Percentiles rank a stretch among this genome's conserved stretches.
Evolutionary conservation across 2,113 vertebrate genomes (phyloP).

Genomic region (Lycocorax pyrrhopterus): DNA sequence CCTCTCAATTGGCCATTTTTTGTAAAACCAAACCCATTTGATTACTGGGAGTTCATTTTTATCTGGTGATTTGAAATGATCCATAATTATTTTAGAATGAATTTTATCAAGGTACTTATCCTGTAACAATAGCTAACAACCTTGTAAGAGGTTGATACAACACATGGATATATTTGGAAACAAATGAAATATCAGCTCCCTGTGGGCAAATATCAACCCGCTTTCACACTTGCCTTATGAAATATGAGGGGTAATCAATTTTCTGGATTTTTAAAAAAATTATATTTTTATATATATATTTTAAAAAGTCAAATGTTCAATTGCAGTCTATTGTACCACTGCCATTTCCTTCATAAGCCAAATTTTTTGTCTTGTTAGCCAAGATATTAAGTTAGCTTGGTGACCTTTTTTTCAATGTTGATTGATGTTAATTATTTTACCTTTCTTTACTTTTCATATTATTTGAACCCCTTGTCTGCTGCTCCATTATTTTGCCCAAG

Average conservation of each 20-base stretch:
- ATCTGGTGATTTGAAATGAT: not conserved
- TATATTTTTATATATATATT: not conserved
- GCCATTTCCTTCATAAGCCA: not conserved
- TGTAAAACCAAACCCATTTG: not conserved
- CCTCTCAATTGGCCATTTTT: not conserved
- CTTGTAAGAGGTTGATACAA: rapidly evolving
- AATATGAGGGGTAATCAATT: not conserved
- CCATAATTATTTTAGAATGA: not conserved
- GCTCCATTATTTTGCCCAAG: not conserved
- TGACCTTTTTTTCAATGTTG: not conserved
- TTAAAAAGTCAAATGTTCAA: not conserved
- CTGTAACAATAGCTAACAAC: not conserved
- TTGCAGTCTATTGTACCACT: not conserved
- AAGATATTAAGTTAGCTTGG: not conserved
- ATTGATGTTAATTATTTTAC: not conserved
- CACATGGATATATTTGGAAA: not conserved
- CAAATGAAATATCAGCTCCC: not conserved
- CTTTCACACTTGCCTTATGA: not conserved
- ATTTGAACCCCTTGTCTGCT: not conserved
- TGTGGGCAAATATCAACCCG: not conserved
- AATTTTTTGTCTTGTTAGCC: not conserved
- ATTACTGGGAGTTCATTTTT: not conserved
- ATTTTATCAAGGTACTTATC: not conserved
- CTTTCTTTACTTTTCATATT: not conserved
- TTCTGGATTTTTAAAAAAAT: not conserved